Base-by-base conservation (phyloP, 2,888 invertebrate genomes). In the Lepidochitona cinerea region DNA sequence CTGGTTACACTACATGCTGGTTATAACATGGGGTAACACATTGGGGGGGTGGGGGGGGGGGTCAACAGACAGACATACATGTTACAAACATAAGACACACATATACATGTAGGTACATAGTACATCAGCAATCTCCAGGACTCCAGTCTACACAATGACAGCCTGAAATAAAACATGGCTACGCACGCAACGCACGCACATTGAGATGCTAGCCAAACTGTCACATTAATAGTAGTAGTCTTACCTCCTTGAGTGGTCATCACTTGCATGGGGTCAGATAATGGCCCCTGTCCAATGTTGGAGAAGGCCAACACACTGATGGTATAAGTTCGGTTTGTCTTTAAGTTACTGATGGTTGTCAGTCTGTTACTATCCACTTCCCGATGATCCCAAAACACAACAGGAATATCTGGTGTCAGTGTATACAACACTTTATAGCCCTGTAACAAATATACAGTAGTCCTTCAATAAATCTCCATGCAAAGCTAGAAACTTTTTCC, bases 371-470 rank as follows among this genome's bases (percentile, higher is more conserved):
- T 97, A 92, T 97, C 97, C 88, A 98, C 97, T 93, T 95, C 95
- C 92, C 96, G 96, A 4, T 96, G 95, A 86, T 96, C 94, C 98
- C 98, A 98, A 41, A 96, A 95, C 75, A 95, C 94, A 92, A 97
- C 94, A 12, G 95, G 94, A 81, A 96, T 94, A 80, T 95, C 94
- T 32, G 97, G 94, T 85, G 96, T 95, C 80, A 95, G 95, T 5
- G 98, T 97, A 92, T 97, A 99, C 92, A 96, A 98, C 78, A 99
- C 96, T 92, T 97, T 97, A 93, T 98, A 98, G 82, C 97, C 97
- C 98, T 98, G 92, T 4, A 79, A 76, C n/a, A 26, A 18, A 49
- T 23, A 49, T n/a, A 49, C 49, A 49, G 2, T n/a, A 49, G 23
- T n/a, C 49, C 23, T 49, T 2, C 3, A 49, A n/a, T 49, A n/a